phyloP scores from a whole-genome alignment of 2,797 vertebrate genomes.

The Harpagifer antarcticus region DNA sequence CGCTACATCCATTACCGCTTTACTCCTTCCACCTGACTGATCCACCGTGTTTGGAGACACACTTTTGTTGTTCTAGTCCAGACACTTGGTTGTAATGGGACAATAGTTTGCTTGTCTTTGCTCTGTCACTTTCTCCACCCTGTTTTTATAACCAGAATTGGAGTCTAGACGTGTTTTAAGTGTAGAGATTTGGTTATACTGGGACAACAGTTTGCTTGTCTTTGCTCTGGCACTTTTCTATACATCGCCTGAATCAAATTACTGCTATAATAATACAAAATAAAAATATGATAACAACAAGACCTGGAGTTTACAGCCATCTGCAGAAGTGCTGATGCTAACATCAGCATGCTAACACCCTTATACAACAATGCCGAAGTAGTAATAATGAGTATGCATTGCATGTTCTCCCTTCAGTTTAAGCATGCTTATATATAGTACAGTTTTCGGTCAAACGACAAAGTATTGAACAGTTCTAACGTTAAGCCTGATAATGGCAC shows the following conservation, averaged over 20 bases:
- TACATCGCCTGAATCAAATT: constrained; percentile 1
- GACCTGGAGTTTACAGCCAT: too few species aligned
- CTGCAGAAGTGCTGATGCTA: not conserved
- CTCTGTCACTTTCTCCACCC: constrained; percentile 3
- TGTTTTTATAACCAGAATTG: not conserved
- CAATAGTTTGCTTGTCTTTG: constrained; percentile 11
- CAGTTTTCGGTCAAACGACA: not conserved
- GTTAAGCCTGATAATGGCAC: not conserved
- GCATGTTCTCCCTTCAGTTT: not conserved
- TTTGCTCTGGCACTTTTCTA: constrained; percentile 14
- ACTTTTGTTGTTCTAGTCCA: not conserved
- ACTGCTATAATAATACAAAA: not conserved
- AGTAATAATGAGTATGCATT: not conserved
- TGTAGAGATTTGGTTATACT: constrained; percentile 18
- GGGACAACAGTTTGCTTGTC: not conserved
- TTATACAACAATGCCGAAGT: not conserved
- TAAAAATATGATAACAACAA: not conserved
- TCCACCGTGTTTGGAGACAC: not conserved
- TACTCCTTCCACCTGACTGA: constrained; percentile 44
- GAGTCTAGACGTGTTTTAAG: not conserved
- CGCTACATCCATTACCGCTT: constrained; percentile 50
- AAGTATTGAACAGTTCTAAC: not conserved
- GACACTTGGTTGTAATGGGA: constrained; percentile 14
- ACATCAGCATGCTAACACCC: not conserved
- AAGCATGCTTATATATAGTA: not conserved